These are phyloP conservation scores for Herpailurus yagouaroundi DNA, from an alignment of 2,113 vertebrate species.

Conservation along the genomic window DNA sequence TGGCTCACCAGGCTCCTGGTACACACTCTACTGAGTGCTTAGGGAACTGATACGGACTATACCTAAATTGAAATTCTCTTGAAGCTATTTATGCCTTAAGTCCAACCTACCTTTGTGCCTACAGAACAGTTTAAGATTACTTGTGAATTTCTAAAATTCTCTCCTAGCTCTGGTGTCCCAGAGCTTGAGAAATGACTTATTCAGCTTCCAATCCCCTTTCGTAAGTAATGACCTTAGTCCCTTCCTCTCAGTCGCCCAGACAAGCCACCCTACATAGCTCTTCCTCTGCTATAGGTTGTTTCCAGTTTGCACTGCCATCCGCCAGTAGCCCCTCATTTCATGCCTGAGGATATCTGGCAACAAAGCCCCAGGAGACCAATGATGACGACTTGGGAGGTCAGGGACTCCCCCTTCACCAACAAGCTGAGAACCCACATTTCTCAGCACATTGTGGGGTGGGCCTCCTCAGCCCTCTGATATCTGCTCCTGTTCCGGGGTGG, in stretches of 20 bases:
- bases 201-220: not conserved
- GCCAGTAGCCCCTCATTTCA: not conserved
- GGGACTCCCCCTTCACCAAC: not conserved
- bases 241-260: not conserved
- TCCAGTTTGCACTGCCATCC: not conserved
- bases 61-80: slow-evolving; percentile 47
- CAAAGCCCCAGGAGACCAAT: not conserved
- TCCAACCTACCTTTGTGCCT: not conserved
- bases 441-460: not conserved
- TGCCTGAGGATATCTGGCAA: not conserved
- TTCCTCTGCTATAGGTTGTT: not conserved
- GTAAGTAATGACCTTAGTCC: slow-evolving; percentile 1
- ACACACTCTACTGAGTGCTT: not conserved
- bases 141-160: slow-evolving; percentile 3
- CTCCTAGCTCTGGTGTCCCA: not conserved
- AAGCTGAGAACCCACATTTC: not conserved
- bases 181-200: not conserved
- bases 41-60: not conserved
- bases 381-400: not conserved
- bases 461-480: not conserved
- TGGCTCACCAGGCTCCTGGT: not conserved
- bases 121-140: not conserved
- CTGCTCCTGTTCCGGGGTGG: not conserved
- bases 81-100: slow-evolving; percentile 11
- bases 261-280: not conserved